These are phyloP conservation scores for Mercenaria mercenaria DNA, from an alignment of 1,140 invertebrate genomes.

Conservation along the genomic window DNA sequence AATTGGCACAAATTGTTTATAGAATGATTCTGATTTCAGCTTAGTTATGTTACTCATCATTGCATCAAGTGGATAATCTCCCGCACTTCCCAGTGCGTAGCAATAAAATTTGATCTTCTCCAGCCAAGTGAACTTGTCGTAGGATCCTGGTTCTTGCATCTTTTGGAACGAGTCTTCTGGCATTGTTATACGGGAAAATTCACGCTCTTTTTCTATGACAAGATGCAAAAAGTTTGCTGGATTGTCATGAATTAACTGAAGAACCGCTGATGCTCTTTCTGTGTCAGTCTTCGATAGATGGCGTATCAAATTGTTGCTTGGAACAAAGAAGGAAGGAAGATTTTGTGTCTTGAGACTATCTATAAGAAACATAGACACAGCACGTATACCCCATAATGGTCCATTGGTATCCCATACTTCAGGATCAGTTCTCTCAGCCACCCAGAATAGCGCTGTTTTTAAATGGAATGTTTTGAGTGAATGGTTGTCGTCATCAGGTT, in stretches of 20 bases:
- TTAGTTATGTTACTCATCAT: not conserved
- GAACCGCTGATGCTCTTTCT: not conserved
- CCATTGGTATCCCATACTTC: not conserved
- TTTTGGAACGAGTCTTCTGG: conserved; percentile 4
- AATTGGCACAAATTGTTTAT: not conserved
- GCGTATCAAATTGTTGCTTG: not conserved
- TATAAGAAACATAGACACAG: not conserved
- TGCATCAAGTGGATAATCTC: not conserved
- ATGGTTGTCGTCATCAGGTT: not conserved
- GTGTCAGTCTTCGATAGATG: not conserved
- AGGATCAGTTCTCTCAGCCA: not conserved
- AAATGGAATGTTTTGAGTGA: conserved; percentile 17
- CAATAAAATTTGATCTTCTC: not conserved
- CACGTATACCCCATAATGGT: not conserved
- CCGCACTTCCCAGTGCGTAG: not conserved
- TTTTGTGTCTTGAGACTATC: not conserved
- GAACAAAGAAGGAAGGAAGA: conserved; percentile 20
- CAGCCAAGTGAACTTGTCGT: not conserved
- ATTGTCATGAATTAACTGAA: not conserved
- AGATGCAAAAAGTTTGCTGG: conserved; percentile 12
- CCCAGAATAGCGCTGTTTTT: conserved; percentile 25
- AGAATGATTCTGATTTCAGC: not conserved
- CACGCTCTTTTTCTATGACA: conserved; percentile 16
- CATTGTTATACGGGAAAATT: not conserved
- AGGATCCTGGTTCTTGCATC: not conserved